Evolutionary conservation across 2,113 vertebrate genomes (phyloP).

Genomic region (Nerophis lumbriciformis): DNA sequence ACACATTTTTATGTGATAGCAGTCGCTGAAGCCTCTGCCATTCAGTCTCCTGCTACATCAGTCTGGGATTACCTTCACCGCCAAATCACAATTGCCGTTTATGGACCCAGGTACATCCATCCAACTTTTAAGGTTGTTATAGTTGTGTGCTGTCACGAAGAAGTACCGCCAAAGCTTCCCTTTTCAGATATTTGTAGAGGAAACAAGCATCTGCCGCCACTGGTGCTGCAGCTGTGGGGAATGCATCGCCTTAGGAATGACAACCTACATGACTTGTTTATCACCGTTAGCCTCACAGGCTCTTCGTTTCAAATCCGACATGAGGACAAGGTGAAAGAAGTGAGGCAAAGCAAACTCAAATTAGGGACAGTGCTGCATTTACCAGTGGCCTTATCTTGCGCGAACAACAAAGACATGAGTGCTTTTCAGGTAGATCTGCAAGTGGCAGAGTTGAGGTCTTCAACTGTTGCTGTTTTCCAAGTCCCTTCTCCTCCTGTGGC

Average conservation of each 20-base stretch:
- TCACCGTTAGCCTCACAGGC: constrained; percentile 71
- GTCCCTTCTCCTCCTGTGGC: constrained; percentile 79
- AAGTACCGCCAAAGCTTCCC: constrained; percentile 81
- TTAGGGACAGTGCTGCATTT: constrained; percentile 75
- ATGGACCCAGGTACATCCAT: constrained; percentile 91
- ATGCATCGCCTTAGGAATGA: constrained; percentile 79
- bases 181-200: constrained; percentile 79
- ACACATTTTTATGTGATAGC: constrained; percentile 82
- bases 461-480: constrained; percentile 70
- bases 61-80: constrained; percentile 79
- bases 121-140: constrained; percentile 85
- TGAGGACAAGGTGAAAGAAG: constrained; percentile 74
- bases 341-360: constrained; percentile 78
- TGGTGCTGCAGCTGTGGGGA: constrained; percentile 93
- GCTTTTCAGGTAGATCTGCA: constrained; percentile 78
- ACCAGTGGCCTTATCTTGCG: constrained; percentile 72
- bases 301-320: constrained; percentile 79
- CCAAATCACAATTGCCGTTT: constrained; percentile 82
- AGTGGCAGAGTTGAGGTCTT: constrained; percentile 64
- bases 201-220: constrained; percentile 78
- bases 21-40: constrained; percentile 71
- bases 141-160: constrained; percentile 82
- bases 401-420: constrained; percentile 66
- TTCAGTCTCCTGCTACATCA: constrained; percentile 76
- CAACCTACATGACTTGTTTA: constrained; percentile 74